Base-by-base conservation (phyloP, 92 coral and sea anemone genomes). In the Epizoanthus scotinus region DNA sequence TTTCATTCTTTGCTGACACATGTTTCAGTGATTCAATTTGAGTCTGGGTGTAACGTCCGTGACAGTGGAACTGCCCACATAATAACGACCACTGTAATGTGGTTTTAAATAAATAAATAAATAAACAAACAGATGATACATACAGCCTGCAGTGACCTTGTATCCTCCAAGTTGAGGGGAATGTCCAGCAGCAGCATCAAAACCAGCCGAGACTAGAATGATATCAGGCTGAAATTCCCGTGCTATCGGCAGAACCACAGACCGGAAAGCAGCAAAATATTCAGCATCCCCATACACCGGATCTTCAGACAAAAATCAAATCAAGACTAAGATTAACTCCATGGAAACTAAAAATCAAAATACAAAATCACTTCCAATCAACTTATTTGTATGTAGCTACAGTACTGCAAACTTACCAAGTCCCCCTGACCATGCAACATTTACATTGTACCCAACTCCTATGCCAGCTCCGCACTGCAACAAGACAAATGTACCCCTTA, bases 381-480 rank as follows among this genome's bases (percentile, higher is more conserved):
- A 44, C 52, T 44, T 15, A 7, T 44, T 5, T 31, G 31, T 12
- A 12, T 40, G n/a, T 22, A n/a, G n/a, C 63, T 22, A 6, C n/a
- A 77, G n/a, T 47, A 7, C 24, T 19, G 38, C 21, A 55, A 49
- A 18, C 97, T 87, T 81, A 96, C 99, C 99, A 54, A 96, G 73
- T 42, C 99, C 99, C 47, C 99, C 99, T 86, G 89, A 88, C 91
- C 97, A 96, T 9, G 98, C 98, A 57, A 96, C 89, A 77, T 96
- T 96, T 26, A 96, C 99, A 84, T 96, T 96, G 89, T 93, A 96
- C 27, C 99, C 99, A 34, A 96, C 99, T 65, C 99, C 99, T 65
- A 96, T 94, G 57, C 99, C 99, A 56, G 99, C 99, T 71, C 99
- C 99, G 88, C 99, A 96, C 99, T 96, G 77, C 61, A 82, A 31